Base-by-base conservation (phyloP, 2,888 invertebrate genomes). In the Empis livida region DNA sequence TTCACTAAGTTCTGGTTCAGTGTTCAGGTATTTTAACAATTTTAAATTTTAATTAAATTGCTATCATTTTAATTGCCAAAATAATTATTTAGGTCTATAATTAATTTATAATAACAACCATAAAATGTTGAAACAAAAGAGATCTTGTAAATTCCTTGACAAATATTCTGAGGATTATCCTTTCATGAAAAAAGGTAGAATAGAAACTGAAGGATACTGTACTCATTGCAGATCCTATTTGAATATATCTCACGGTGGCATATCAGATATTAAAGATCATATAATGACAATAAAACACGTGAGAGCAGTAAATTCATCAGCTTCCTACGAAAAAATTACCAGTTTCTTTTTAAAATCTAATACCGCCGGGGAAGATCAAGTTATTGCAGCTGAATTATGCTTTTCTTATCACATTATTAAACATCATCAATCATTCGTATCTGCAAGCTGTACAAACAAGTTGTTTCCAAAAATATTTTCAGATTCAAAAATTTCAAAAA, bases 101-200 rank as follows among this genome's bases (percentile, higher is more conserved):
- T 3, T 20, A 20, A 20, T 20, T 20, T 20, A 20, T 5, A 20
- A 8, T 27, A 27, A 27, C 9, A 27, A 4, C 23, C 23, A 27
- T 27, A 27, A 27, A 27, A 27, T 27, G 23, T 27, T 8, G 9
- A 27, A 27, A 27, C 35, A 13, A 35, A 35, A 35, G 35, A 35
- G 35, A 35, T n/a, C 13, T 4, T 35, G 35, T n/a, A 13, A 35
- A 13, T 35, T 32, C n/a, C n/a, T n/a, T 5, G 35, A 35, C 5
- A 35, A 35, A n/a, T 35, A 35, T 35, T 3, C 13, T 13, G 6
- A 42, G n/a, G 23, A 41, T 13, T 46, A 14, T 35, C 17, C n/a
- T 31, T 46, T 46, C 15, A 42, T 46, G 20, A 35, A 45, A 40
- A 45, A 45, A 45, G 40, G 4, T n/a, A 31, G 31, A 14, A 38